Conservation (phyloP, 2,797 vertebrate species). For the Heteromormyrus szaboi region DNA sequence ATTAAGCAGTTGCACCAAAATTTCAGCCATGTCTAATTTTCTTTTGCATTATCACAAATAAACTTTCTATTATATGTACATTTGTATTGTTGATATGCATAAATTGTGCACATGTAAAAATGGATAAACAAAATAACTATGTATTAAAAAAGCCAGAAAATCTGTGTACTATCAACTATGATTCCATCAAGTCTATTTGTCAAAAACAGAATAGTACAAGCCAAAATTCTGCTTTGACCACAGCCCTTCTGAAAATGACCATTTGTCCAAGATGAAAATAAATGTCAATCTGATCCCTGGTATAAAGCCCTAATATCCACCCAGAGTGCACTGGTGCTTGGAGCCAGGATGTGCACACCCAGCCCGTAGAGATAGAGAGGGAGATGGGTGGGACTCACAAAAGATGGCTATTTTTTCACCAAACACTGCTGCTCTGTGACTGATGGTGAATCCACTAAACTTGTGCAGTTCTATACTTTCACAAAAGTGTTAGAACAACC, state of each 20-base stretch:
- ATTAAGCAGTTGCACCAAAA: background rate
- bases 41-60: background rate
- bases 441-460: background rate
- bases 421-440: background rate
- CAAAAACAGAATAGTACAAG: background rate
- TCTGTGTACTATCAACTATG: background rate
- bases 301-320: conserved; percentile 18
- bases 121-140: background rate
- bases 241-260: background rate
- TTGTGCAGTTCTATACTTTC: background rate
- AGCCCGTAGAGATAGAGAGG: conserved; percentile 8
- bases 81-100: background rate
- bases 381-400: background rate
- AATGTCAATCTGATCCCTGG: conserved; percentile 1
- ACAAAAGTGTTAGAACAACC: background rate
- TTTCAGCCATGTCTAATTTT: background rate
- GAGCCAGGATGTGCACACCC: conserved; percentile 11
- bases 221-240: background rate
- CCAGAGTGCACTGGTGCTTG: conserved; percentile 23
- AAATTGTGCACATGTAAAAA: background rate
- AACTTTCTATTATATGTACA: background rate
- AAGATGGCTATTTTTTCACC: background rate
- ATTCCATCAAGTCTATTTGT: background rate
- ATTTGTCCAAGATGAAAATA: conserved; percentile 22
- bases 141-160: background rate